Base-by-base conservation (phyloP, 2,888 invertebrate genomes). In the Hydriomena furcata region DNA sequence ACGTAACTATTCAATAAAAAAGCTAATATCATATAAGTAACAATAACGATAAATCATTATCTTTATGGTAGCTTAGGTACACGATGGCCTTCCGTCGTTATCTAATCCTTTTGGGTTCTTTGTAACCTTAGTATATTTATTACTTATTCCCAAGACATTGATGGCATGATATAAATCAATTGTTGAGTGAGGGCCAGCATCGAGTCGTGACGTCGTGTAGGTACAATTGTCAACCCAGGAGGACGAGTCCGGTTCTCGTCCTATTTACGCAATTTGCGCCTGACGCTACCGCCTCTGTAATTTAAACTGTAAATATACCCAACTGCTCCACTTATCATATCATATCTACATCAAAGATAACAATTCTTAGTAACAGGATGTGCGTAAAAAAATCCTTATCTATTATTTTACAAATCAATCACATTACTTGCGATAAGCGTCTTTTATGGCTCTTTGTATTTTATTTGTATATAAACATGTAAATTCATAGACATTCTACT, bases 221-320 rank as follows among this genome's bases (percentile, higher is more conserved):
- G 11, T 40, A 57, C 60, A 61, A 55, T 64, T 67, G 71, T 67
- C 68, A 67, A 68, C 61, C 57, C 64, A 62, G 53, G 57, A 63
- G 66, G 63, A 68, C 63, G 58, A 60, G 64, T 61, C 51, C 64
- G 59, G 63, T 65, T 65, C 66, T 65, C 63, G 78, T 65, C 72
- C 77, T 65, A 77, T 76, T 82, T 82, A 77, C 75, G 78, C 73
- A 79, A 82, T 55, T 51, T 61, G 66, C 56, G 60, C 64, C 67
- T 60, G 68, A 66, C 63, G 56, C 65, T 71, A 69, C 66, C 73
- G 74, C 70, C 71, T 75, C 67, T 61, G 68, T 71, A 63, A 73
- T 71, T 65, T 65, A 59, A 77, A 71, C 73, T 71, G 69, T 67
- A 73, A 72, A 76, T 67, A 68, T 60, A 52, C 60, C 55, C 60